phyloP scores from a whole-genome alignment of 2,888 invertebrate species.

The Auanema sp. region DNA sequence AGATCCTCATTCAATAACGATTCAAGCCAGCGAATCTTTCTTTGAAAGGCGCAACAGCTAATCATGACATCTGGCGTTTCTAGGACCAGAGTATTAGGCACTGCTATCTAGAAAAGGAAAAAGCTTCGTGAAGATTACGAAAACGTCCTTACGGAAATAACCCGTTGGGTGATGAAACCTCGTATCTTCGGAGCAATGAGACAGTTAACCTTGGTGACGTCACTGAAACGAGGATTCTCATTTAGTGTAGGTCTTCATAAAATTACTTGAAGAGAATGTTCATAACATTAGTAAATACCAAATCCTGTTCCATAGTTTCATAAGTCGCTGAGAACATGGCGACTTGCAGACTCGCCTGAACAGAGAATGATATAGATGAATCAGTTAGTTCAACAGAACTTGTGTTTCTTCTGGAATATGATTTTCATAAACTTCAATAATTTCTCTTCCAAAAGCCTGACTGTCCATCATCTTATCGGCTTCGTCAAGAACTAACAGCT shows the following conservation, averaged over 20 bases:
- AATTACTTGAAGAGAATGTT: conserved; percentile 1
- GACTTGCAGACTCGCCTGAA: conserved; percentile 8
- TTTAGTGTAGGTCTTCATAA: too few relatives aligned
- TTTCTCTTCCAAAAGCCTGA: conserved; percentile 23
- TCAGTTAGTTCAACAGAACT: not conserved
- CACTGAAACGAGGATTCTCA: not conserved
- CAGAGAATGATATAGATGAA: not conserved
- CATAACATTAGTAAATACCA: not conserved
- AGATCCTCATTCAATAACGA: conserved; percentile 5
- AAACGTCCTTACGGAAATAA: conserved; percentile 8
- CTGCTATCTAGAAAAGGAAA: not conserved
- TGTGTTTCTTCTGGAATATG: conserved; percentile 2
- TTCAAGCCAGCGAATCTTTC: conserved; percentile 8
- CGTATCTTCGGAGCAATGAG: not conserved
- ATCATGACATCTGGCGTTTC: not conserved
- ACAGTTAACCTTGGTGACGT: not conserved
- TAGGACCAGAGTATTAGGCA: not conserved
- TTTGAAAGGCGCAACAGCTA: not conserved
- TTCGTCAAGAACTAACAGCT: conserved; percentile 32
- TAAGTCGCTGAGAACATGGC: conserved; percentile 18
- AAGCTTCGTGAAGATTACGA: not conserved
- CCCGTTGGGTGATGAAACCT: conserved; percentile 19
- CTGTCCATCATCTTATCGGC: conserved; percentile 35
- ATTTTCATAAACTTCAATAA: conserved; percentile 17
- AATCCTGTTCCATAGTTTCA: not conserved